Evolutionary conservation across 2,113 vertebrate genomes (phyloP), one percentile per base, ranked within the genome.

Genomic region (Platanista minor): DNA sequence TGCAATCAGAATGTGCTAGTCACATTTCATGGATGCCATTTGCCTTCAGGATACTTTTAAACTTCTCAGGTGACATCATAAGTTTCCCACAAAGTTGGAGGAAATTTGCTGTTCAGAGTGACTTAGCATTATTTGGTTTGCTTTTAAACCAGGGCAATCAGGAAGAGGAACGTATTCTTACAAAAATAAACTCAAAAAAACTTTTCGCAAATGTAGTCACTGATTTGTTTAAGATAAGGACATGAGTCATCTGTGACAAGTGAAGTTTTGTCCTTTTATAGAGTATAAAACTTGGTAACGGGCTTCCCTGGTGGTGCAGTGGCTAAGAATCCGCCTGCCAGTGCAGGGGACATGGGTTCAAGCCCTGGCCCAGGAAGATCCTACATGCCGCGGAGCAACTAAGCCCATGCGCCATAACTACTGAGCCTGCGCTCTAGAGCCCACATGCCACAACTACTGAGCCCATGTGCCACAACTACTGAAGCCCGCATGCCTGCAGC

Each of bases 81-180:
- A 62, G 25, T 15, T 91, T 61, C 74, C 90, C 75, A 90, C 49
- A 52, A 61, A 43, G 59, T 27, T 12, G 31, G 41, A 95, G 72
- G 72, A 92, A 93, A 92, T 43, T 25, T 62, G 43, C 94, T 66
- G 41, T 92, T 98, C 98, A 97, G 69, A 86, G 62, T 98, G 98
- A 99, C 97, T 98, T 97, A 92, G 98, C 98, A 96, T 29, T 36
- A 9, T 87, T 90, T 83, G 61, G 59, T 69, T 61, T 66, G 52
- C 86, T 86, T 96, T 94, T 87, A 36, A 87, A 97, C 85, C 71
- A 86, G 92, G 39, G 86, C 7, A 66, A 8, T 52, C 84, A 94
- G 96, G 78, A 96, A 96, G 64, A 23, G 64, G 14, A 75, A 54
- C 9, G 64, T 81, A 54, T 4, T 78, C 54, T 91, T 97, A 96